phyloP scores from a whole-genome alignment of 2,113 vertebrate species.

The Meleagris gallopavo region DNA sequence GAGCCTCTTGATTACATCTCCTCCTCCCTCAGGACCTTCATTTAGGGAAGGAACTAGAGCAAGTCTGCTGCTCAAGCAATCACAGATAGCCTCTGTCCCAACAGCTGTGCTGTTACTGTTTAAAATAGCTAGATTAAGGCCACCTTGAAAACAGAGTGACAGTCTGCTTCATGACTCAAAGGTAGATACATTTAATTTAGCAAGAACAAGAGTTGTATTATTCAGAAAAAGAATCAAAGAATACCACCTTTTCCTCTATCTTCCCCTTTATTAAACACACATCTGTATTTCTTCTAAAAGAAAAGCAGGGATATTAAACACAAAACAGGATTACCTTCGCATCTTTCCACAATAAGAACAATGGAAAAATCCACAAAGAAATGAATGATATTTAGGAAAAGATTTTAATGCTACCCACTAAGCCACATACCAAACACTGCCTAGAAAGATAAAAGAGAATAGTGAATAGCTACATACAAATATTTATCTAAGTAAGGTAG shows the following conservation, averaged over 20 bases:
- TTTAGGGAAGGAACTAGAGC: not conserved
- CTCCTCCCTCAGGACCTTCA: not conserved
- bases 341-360: not conserved
- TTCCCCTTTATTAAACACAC: not conserved
- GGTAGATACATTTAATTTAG: not conserved
- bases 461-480: not conserved
- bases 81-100: not conserved
- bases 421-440: not conserved
- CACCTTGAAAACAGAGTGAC: not conserved
- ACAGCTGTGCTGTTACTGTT: not conserved
- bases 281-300: not conserved
- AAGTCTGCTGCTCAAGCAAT: not conserved
- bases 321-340: not conserved
- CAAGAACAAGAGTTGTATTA: not conserved
- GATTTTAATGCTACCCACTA: not conserved
- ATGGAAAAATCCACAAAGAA: not conserved
- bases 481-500: not conserved
- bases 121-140: not conserved
- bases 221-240: not conserved
- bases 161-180: not conserved
- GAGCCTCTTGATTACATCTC: not conserved
- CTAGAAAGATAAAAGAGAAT: not conserved
- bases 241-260: not conserved
- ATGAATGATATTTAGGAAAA: not conserved
- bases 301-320: not conserved